Evolutionary conservation across 2,888 invertebrate species (phyloP).

Genomic region (Drosophila rellima): DNA sequence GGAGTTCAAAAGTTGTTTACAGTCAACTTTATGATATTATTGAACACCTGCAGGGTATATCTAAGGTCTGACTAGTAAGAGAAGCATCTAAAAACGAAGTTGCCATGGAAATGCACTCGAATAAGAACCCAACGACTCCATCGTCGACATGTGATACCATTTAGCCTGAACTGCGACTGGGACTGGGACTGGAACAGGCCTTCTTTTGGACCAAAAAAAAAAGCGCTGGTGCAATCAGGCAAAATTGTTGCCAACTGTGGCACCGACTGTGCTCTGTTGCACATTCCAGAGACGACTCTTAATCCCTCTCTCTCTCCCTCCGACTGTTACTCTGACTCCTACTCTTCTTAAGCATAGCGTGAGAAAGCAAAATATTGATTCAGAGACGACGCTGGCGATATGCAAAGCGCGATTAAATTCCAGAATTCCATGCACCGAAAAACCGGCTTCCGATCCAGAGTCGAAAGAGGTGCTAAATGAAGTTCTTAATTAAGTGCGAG

Average conservation of each 20-base stretch:
- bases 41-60: constrained; percentile 3
- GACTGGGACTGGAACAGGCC: constrained; percentile 26
- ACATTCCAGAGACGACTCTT: constrained; percentile 68
- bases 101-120: constrained; percentile 70
- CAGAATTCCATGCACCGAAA: constrained; percentile 46
- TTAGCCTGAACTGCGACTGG: constrained; percentile 49
- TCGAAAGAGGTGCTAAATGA: constrained; percentile 77
- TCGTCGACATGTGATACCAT: constrained; percentile 78
- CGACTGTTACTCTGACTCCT: constrained; percentile 20
- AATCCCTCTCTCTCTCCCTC: constrained; percentile 1
- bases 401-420: constrained; percentile 82
- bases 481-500: constrained; percentile 81
- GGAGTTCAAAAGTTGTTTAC: neutral
- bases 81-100: constrained; percentile 31
- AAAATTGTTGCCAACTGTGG: constrained; percentile 78
- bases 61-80: neutral
- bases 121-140: constrained; percentile 51
- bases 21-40: neutral
- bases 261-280: constrained; percentile 43
- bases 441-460: constrained; percentile 59
- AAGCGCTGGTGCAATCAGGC: constrained; percentile 69
- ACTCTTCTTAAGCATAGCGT: constrained; percentile 68
- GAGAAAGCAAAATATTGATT: constrained; percentile 82
- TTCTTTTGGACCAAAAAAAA: constrained; percentile 29
- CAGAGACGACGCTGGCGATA: constrained; percentile 64